Evolutionary conservation across 2,888 invertebrate genomes (phyloP), one percentile per base, ranked within the genome.

Genomic region (Bibio marci): DNA sequence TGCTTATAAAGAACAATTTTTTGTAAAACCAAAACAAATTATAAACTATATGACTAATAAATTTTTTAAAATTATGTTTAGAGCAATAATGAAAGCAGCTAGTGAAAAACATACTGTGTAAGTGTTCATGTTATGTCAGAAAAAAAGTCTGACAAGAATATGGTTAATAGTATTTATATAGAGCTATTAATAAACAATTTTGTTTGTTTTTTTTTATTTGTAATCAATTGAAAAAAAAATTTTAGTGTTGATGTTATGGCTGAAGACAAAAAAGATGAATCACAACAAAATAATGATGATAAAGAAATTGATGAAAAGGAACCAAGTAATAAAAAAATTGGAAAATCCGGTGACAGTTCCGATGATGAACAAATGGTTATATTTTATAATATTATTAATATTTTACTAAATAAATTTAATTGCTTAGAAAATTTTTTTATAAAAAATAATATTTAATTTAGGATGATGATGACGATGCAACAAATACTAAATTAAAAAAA

Each of bases 1-100:
- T 17, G 73, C 71, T 26, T 92, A 92, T 54, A 75, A 77, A 49
- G 67, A 72, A 3, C 72, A 80, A 37, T 83, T 77, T 48, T 64
- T 69, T 37, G 70, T 88, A 2, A 76, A 71, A 37, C 83, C 88
- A 0, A 62, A 67, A 30, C 62, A 70, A 37, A 69, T 88, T 18
- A 60, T 91, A 19, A 67, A 71, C 28, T 77, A 77, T 51, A 78
- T 92, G 65, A 81, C 85, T 52, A 69, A 66, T 3, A 62, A 58
- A 13, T 88, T 80, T 55, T 74, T 86, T 46, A 64, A 61, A n/a
- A 64, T 67, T 37, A 65, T 87, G 58, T 77, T 85, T 49, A 50
- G 58, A 1, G 62, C 67, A 3, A 70, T 83, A 12, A 64, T 67
- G 25, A 76, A 69, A 51, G 64, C 70, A 3, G 67, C 69, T 1